Conservation (phyloP, 2,113 vertebrate species). For the Lichenostomus cassidix region DNA sequence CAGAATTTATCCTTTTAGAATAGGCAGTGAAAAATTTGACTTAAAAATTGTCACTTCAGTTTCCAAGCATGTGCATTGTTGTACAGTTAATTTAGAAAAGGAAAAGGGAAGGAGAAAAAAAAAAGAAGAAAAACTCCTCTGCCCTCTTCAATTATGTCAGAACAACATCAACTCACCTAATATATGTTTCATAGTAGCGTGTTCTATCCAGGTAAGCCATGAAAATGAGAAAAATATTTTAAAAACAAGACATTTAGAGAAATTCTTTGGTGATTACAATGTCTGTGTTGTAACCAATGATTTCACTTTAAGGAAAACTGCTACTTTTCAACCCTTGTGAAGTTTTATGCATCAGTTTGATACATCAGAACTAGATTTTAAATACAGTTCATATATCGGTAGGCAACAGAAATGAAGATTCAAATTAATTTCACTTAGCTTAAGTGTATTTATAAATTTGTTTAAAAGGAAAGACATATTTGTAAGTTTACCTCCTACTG, state of each 20-base stretch:
- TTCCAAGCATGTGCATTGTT: neutral
- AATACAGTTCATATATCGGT: neutral
- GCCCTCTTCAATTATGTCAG: neutral
- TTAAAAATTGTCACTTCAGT: neutral
- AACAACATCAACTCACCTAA: constrained; percentile 87
- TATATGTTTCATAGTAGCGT: constrained; percentile 97
- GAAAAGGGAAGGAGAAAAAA: neutral
- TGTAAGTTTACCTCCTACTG: constrained; percentile 86
- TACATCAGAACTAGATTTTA: neutral
- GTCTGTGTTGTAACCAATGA: neutral
- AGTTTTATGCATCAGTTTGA: neutral
- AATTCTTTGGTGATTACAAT: constrained; percentile 7
- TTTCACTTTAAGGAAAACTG: neutral
- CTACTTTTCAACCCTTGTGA: neutral
- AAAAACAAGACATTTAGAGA: constrained; percentile 58
- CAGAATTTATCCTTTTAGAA: neutral
- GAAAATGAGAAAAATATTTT: constrained; percentile 77
- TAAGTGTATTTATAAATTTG: neutral
- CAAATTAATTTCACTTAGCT: neutral
- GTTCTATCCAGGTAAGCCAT: constrained; percentile 89
- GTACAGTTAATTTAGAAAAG: neutral
- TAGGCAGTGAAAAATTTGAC: neutral
- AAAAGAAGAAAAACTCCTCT: neutral
- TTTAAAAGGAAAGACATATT: neutral
- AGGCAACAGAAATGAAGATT: neutral